Evolutionary conservation across 2,113 vertebrate species (phyloP).

Genomic region (Rhegmatorhina hoffmannsi): DNA sequence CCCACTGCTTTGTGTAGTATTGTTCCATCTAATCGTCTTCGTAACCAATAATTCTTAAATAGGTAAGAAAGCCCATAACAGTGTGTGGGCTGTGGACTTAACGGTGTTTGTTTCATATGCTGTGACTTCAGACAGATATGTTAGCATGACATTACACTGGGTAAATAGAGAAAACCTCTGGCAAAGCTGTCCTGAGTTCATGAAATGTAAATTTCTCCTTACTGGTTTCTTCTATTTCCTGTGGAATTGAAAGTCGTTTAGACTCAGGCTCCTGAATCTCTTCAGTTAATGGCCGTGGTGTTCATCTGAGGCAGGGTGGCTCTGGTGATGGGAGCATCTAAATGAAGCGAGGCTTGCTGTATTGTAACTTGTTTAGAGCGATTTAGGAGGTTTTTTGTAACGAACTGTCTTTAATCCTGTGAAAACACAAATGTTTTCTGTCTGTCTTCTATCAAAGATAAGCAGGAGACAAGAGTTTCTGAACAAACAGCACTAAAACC

Average conservation of each 20-base stretch:
- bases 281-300: background rate
- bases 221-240: rapidly evolving
- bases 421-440: too few relatives aligned
- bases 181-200: background rate
- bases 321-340: background rate
- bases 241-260: background rate
- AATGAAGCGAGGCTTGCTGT: background rate
- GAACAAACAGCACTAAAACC: too few relatives aligned
- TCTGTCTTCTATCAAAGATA: too few relatives aligned
- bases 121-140: background rate
- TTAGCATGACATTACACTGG: background rate
- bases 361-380: too few relatives aligned
- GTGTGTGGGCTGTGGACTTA: background rate
- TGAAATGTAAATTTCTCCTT: background rate
- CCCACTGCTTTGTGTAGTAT: rapidly evolving
- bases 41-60: background rate
- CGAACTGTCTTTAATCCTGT: too few relatives aligned
- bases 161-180: background rate
- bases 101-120: rapidly evolving
- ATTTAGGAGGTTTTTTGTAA: too few relatives aligned
- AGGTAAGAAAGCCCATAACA: background rate
- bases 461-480: too few relatives aligned
- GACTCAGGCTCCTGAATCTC: background rate
- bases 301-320: background rate
- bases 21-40: background rate